Evolutionary conservation across 2,113 vertebrate genomes (phyloP).

Genomic region (Macquaria ambigua): DNA sequence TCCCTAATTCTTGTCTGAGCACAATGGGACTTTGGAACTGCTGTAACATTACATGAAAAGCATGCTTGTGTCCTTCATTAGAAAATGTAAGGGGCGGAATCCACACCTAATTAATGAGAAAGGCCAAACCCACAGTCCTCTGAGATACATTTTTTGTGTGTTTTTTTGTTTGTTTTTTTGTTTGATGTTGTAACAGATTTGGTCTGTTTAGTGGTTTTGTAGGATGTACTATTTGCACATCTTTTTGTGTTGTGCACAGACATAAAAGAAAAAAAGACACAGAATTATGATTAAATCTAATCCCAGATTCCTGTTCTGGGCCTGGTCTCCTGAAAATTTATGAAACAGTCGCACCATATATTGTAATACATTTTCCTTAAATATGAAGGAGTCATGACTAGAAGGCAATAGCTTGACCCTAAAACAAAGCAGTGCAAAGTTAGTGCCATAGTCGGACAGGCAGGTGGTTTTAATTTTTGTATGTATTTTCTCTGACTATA

Average conservation of each 20-base stretch:
- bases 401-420: neutral
- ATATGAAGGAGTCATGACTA: neutral
- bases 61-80: conserved; percentile 21
- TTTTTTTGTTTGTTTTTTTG: conserved; percentile 1
- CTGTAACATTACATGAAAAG: neutral
- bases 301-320: neutral
- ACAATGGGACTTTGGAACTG: conserved; percentile 3
- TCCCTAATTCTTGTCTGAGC: neutral
- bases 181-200: neutral
- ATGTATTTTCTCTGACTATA: neutral
- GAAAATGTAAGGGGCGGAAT: neutral
- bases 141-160: neutral
- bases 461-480: neutral
- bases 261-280: neutral
- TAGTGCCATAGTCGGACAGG: neutral
- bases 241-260: neutral
- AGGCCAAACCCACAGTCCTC: conserved; percentile 16
- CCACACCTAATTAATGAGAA: conserved; percentile 27
- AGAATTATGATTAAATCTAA: neutral
- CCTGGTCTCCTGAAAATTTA: neutral
- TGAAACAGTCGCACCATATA: neutral
- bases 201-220: neutral
- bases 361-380: neutral
- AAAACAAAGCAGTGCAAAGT: neutral
- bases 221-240: neutral